phyloP scores from a whole-genome alignment of 2,797 vertebrate genomes.

The Eulemur rubriventer region DNA sequence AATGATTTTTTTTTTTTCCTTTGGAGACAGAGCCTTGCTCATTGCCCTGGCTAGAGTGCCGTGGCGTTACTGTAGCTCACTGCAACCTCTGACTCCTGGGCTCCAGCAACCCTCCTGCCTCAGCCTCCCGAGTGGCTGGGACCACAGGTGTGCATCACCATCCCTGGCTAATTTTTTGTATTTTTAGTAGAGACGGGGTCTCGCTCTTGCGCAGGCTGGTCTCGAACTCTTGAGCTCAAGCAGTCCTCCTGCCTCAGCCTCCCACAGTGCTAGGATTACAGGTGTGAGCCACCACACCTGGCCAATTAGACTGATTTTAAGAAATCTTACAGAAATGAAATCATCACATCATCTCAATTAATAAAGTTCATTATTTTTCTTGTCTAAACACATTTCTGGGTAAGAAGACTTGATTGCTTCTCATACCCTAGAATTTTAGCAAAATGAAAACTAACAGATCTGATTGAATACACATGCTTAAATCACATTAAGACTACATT shows the following conservation, averaged over 20 bases:
- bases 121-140: background rate
- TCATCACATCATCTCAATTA: background rate
- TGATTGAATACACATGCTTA: background rate
- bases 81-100: background rate
- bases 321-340: background rate
- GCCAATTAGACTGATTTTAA: background rate
- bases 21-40: background rate
- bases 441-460: background rate
- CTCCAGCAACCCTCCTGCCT: background rate
- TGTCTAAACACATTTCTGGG: background rate
- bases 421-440: background rate
- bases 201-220: background rate
- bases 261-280: background rate
- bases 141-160: background rate
- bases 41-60: background rate
- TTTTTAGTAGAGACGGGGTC: background rate
- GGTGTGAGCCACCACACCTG: background rate
- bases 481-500: background rate
- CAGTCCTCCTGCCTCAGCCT: background rate
- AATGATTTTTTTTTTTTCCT: background rate
- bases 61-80: background rate
- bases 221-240: background rate
- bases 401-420: background rate
- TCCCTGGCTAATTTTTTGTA: background rate
- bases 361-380: conserved; percentile 25